phyloP scores from a whole-genome alignment of 2,888 invertebrate genomes.

The Eumacrocentrus americanus region DNA sequence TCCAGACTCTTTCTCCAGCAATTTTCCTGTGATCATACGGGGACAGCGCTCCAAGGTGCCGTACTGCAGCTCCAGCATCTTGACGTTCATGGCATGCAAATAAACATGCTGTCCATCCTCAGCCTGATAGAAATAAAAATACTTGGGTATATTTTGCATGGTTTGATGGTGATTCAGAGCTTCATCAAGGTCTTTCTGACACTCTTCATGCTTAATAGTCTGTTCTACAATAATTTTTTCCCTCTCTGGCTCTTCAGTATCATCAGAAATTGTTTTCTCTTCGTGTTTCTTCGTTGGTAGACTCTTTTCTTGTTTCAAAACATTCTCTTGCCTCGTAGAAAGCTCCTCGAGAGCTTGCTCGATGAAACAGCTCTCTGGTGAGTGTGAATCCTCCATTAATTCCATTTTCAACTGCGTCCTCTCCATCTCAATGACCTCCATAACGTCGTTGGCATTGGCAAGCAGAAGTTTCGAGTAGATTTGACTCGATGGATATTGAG shows the following conservation, averaged over 20 bases:
- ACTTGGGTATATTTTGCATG: conserved; percentile 61
- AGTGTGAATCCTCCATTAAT: conserved; percentile 70
- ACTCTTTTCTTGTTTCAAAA: conserved; percentile 29
- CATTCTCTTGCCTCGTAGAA: conserved; percentile 60
- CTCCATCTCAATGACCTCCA: conserved; percentile 77
- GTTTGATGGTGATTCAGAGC: conserved; percentile 3
- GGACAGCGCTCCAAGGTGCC: conserved; percentile 83
- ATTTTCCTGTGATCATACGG: conserved; percentile 72
- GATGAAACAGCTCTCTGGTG: conserved; percentile 84
- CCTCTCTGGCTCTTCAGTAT: conserved; percentile 15
- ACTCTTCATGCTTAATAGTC: conserved; percentile 19
- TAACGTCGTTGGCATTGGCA: conserved; percentile 73
- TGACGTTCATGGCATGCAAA: conserved; percentile 87
- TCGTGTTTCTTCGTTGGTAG: no score
- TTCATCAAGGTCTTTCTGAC: conserved; percentile 4
- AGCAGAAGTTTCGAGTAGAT: conserved; percentile 80
- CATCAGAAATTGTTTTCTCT: no score
- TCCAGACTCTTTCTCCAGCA: conserved; percentile 86
- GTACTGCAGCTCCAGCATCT: conserved; percentile 86
- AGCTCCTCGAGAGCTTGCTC: conserved; percentile 81
- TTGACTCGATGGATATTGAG: conserved; percentile 64
- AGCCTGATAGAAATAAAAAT: conserved; percentile 86
- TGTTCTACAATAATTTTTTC: conserved; percentile 15
- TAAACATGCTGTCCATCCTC: conserved; percentile 92
- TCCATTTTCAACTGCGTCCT: conserved; percentile 65